Evolutionary conservation across 2,888 invertebrate genomes (phyloP).

Genomic region (Hetaerina titia): DNA sequence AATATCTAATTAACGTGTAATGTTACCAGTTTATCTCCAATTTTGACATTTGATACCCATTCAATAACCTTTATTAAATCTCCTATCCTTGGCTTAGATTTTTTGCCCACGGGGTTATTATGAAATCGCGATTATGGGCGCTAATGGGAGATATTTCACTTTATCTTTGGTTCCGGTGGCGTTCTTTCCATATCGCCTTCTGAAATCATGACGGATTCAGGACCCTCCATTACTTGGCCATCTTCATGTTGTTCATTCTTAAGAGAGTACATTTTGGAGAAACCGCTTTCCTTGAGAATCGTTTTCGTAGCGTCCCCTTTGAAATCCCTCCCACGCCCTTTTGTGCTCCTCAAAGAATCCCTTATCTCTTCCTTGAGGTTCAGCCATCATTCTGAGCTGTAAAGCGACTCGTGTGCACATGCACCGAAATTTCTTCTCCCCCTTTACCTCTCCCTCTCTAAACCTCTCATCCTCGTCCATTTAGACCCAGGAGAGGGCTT

Average conservation of each 20-base stretch:
- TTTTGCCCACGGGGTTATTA: background rate
- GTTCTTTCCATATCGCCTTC: background rate
- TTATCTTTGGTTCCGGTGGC: background rate
- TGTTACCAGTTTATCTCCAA: too few relatives aligned
- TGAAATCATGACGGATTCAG: background rate
- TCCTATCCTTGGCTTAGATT: background rate
- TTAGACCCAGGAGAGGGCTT: background rate
- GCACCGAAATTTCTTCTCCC: conserved; percentile 22
- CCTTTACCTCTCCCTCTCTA: background rate
- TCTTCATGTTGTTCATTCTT: background rate
- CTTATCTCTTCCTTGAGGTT: background rate
- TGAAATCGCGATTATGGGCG: background rate
- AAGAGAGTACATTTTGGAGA: background rate
- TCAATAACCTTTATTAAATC: background rate
- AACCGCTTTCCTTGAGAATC: background rate
- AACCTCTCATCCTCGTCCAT: conserved; percentile 18
- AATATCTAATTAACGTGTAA: too few relatives aligned
- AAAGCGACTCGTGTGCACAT: background rate
- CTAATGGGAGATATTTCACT: background rate
- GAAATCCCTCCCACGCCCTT: background rate
- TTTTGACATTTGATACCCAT: too few relatives aligned
- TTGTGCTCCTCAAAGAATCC: background rate
- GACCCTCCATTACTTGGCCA: background rate
- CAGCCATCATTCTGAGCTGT: background rate
- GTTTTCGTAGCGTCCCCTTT: background rate